Base-by-base conservation (phyloP, 2,113 vertebrate species). In the Electrona antarctica region DNA sequence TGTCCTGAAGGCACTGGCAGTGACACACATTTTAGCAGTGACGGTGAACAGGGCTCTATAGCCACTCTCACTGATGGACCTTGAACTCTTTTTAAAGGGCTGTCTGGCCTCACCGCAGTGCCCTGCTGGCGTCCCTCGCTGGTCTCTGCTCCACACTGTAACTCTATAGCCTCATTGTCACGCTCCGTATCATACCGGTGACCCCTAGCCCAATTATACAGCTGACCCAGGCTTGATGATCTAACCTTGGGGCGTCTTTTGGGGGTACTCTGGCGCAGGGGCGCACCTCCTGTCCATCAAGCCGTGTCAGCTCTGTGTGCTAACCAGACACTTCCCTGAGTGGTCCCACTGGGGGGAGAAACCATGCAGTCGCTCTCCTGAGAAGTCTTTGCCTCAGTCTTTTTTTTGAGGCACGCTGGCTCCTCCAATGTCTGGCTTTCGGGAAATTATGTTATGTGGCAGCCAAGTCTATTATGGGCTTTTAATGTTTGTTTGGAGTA, bases 251-350 rank as follows among this genome's bases (percentile, higher is more conserved):
- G 82, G 82, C 63, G 77, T 85, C 74, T 87, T 90, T 88, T 84
- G 68, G 78, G 89, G 80, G 82, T 89, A 78, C 58, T 55, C 63
- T 77, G 84, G 80, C 87, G 82, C 83, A 75, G 77, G 77, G 88
- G 80, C 88, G 73, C 76, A 85, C 80, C 77, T 85, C 81, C 73
- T 89, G 89, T 91, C 90, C 81, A 84, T 92, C 91, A 90, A 79
- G 83, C 82, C 84, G 73, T 87, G 91, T 91, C 91, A 89, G 77
- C 79, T 71, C 77, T 57, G 79, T 79, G 87, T 21, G 84, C 88
- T 92, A 93, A 93, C 87, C 91, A 92, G 93, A 86, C 86, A 90
- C 88, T 92, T 93, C 87, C 91, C 88, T 87, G 87, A 91, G 87
- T 87, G 79, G 74, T 89, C 82, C 90, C 91, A 64, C 29, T 80